Base-by-base conservation (phyloP, 2,888 invertebrate genomes). In the Pristionchus fissidentatus region DNA sequence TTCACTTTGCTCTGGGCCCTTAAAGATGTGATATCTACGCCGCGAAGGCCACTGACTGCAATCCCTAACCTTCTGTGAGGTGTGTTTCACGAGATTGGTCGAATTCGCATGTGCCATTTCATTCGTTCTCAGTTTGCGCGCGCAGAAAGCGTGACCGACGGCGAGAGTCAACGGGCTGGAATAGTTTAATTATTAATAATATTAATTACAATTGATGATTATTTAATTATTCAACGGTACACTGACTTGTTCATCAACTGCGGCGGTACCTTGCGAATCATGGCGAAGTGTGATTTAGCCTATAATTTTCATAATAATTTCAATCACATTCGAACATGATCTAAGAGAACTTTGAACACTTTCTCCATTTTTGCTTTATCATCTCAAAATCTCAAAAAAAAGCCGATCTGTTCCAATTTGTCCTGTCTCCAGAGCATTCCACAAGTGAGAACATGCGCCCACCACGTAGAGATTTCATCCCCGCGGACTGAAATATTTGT, bases 101-200 rank as follows among this genome's bases (percentile, higher is more conserved):
- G 32, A 75, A 13, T 81, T 41, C 3, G 49, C 49, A 29, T 55
- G 32, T 29, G 43, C 66, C 46, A 49, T 38, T 73, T 90, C 87
- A 26, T 91, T 88, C 32, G 86, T 78, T 78, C 88, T 87, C 60
- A 91, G 84, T 81, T 92, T 92, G 38, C 91, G 83, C 15, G 88
- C 87, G 84, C 92, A 92, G 73, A 92, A 89, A 29, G 92, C 92
- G 83, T 92, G 88, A 0, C 92, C 92, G n/a, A 91, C 87, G 3
- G 91, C 88, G 38, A 92, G 73, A 2, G 91, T 90, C 29, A 92
- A 85, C 35, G 87, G 86, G 62, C 92, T 92, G 85, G 84, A 91
- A 86, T 22, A 38, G 10, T 7, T 32, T 66, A 32, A 66, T 66
- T 46, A 41, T 49, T 22, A 77, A 29, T 49, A 4, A 43, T 75